Base-by-base conservation (phyloP, 2,888 invertebrate genomes). In the Calliopum simillimum region DNA sequence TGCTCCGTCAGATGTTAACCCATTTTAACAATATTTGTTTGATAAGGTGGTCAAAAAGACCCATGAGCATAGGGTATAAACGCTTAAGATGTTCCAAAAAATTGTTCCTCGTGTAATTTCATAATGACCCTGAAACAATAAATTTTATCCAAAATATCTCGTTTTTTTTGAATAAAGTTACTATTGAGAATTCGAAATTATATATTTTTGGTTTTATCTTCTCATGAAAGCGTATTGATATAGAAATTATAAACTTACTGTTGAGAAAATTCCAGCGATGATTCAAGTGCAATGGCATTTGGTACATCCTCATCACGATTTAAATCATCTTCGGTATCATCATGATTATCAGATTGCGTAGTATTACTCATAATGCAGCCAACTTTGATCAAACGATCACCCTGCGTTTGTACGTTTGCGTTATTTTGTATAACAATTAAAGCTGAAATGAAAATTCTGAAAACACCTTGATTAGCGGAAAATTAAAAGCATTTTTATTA, bases 391-490 rank as follows among this genome's bases (percentile, higher is more conserved):
- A 94, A 90, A 70, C 94, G 90, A 86, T 96, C 96, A 0, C 94
- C 94, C 71, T 94, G 91, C 16, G 94, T 92, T 85, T 95, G 95
- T 71, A 96, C 93, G 76, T 94, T 90, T 0, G 92, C 90, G 86
- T 95, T 95, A 85, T 93, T 93, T 84, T 95, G 95, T 65, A 96
- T 89, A 79, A 95, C 91, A 78, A 95, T 89, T 80, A 93, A 90
- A 25, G 91, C 91, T 79, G 92, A 92, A 55, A 93, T 90, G 80
- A 94, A 89, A 3, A 92, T 93, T 80, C 94, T 94, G 79, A 12
- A 79, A 80, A 44, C 47, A 56, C 21, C 8, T 33, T 6, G 8
- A 6, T 33, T 33, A 8, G 0, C 41, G 8, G 63, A 63, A 43
- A 14, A 23, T 23, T 47, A 19, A 13, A 63, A 21, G 12, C n/a